Evolutionary conservation across 2,797 vertebrate species (phyloP).

Genomic region (Paguma larvata): DNA sequence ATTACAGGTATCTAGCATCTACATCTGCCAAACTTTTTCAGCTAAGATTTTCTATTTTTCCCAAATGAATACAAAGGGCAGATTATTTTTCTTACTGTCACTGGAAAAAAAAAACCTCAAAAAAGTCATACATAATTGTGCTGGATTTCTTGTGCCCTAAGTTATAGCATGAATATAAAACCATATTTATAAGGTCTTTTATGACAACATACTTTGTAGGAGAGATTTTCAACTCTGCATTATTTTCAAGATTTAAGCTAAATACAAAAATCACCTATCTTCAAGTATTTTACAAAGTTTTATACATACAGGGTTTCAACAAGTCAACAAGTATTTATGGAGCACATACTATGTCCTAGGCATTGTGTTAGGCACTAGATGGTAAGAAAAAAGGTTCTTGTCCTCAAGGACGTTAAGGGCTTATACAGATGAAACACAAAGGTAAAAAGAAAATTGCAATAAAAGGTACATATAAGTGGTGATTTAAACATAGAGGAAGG

Average conservation of each 20-base stretch:
- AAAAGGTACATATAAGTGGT: background rate
- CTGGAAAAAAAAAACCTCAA: background rate
- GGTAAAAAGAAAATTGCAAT: constrained; percentile 10
- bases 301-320: background rate
- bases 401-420: constrained; percentile 24
- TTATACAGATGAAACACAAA: constrained; percentile 24
- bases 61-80: constrained; percentile 32
- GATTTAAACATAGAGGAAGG: background rate
- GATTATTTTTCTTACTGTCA: constrained; percentile 39
- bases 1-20: background rate
- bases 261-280: background rate
- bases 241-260: constrained; percentile 52
- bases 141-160: background rate
- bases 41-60: constrained; percentile 44
- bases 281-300: constrained; percentile 17
- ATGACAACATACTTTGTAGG: constrained; percentile 17
- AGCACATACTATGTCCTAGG: background rate
- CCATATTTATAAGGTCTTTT: background rate
- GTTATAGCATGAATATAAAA: constrained; percentile 11
- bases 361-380: background rate
- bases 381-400: constrained; percentile 27
- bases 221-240: constrained; percentile 9
- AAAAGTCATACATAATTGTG: background rate
- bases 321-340: constrained; percentile 19
- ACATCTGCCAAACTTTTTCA: background rate